phyloP scores from a whole-genome alignment of 2,113 vertebrate species.

The Empidonax alnorum region DNA sequence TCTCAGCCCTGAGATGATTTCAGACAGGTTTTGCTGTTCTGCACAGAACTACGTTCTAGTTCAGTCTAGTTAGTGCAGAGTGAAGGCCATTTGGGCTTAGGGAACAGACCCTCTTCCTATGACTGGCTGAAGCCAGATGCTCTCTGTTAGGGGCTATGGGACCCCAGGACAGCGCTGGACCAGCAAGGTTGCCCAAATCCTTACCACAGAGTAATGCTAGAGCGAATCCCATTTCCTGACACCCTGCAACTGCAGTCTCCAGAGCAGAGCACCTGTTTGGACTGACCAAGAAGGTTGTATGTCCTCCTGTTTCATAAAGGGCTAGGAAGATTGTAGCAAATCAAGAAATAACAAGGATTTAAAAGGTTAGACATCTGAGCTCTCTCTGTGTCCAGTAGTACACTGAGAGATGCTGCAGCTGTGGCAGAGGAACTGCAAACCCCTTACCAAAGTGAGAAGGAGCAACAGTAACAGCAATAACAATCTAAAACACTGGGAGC shows the following conservation, averaged over 20 bases:
- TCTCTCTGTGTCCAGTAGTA: background rate
- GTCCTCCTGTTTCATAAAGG: background rate
- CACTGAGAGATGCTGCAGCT: background rate
- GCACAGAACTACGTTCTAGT: background rate
- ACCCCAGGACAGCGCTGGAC: background rate
- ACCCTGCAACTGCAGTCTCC: background rate
- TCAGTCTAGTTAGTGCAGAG: background rate
- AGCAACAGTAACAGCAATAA: background rate
- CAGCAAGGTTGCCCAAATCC: background rate
- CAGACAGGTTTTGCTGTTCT: background rate
- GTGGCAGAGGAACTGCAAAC: background rate
- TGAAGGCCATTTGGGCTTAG: background rate
- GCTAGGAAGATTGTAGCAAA: background rate
- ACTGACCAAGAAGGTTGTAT: background rate
- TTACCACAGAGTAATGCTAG: background rate
- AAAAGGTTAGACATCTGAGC: background rate
- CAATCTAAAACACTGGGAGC: rapidly evolving
- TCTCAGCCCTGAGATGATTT: background rate
- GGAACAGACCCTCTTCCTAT: background rate
- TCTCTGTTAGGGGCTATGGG: background rate
- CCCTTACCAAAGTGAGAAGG: background rate
- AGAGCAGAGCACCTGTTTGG: background rate
- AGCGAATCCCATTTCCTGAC: rapidly evolving
- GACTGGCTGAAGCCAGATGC: background rate
- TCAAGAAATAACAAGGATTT: background rate